A percentile compares a stretch with the other conserved stretches of the same genome.
These are phyloP conservation scores for Nyctalus aviator DNA, from an alignment of 2,797 vertebrate genomes.

Conservation along the genomic window DNA sequence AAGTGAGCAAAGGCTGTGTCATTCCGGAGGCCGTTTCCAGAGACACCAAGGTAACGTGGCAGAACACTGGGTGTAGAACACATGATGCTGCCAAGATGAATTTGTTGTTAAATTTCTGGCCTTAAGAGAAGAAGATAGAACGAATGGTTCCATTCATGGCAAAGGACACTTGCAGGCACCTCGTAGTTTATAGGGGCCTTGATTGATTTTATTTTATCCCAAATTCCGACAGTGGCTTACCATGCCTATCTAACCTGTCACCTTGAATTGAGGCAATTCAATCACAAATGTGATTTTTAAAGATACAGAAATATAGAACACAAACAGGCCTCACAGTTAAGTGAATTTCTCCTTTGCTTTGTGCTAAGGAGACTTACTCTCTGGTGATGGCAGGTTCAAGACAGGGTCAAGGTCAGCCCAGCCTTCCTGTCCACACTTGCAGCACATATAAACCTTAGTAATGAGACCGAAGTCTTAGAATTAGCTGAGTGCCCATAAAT, in stretches of 20 bases:
- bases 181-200: not conserved
- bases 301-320: not conserved
- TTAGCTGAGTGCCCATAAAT: not conserved
- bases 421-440: not conserved
- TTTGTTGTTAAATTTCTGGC: conserved; percentile 69
- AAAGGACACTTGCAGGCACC: not conserved
- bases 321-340: not conserved
- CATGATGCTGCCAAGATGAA: conserved; percentile 64
- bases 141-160: not conserved
- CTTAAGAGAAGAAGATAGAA: conserved; percentile 55
- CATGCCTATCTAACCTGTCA: not conserved
- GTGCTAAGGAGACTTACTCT: not conserved
- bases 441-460: not conserved
- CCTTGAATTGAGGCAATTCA: not conserved
- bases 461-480: not conserved
- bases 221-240: not conserved
- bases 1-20: conserved; percentile 72
- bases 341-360: conserved; percentile 3
- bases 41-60: conserved; percentile 59
- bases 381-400: not conserved
- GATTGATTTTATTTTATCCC: not conserved
- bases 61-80: conserved; percentile 54
- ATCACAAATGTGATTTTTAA: not conserved
- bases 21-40: conserved; percentile 51
- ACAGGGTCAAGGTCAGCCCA: not conserved